Base-by-base conservation (phyloP, 2,797 vertebrate genomes). In the Oreochromis grahami region DNA sequence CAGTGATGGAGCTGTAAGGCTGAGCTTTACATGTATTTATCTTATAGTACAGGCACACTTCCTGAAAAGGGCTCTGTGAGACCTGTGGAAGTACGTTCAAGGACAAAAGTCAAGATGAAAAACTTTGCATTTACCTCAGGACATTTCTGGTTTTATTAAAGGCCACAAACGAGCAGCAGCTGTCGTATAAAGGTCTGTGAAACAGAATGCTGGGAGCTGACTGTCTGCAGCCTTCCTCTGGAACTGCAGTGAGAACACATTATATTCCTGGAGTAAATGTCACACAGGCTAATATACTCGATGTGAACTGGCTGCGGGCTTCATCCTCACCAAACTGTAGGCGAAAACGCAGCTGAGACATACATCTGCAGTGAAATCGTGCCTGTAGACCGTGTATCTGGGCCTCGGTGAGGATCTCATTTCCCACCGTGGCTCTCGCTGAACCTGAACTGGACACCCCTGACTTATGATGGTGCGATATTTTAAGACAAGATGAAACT, bases 231-330 rank as follows among this genome's bases (percentile, higher is more conserved):
- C 21, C 21, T 3, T 45, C 5, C 1, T 45, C 8, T 1, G 24
- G 38, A 70, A 3, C 38, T 70, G 21, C 41, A 70, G 14, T 45
- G 13, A 43, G 38, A 45, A 45, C 45, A 45, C 6, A 45, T 70
- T 70, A 45, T 26, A 45, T 17, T 70, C 65, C 38, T 70, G 41
- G 65, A 70, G 41, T 45, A 45, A 70, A 45, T 70, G 19, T 26
- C 41, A 26, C 38, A 17, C 14, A 45, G 38, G 21, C 38, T 43
- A 26, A 70, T 45, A 26, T 70, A 26, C 21, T 43, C 5, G 13
- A 26, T 4, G 38, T 43, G 21, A 21, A 1, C 63, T 3, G 12
- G 36, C 38, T 68, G 36, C 2, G 5, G 7, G 36, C 36, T 43
- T 15, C 38, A 9, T 70, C 12, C 38, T 24, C n/a, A 43, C 21